phyloP scores from a whole-genome alignment of 2,113 vertebrate genomes.

The Pandion haliaetus region DNA sequence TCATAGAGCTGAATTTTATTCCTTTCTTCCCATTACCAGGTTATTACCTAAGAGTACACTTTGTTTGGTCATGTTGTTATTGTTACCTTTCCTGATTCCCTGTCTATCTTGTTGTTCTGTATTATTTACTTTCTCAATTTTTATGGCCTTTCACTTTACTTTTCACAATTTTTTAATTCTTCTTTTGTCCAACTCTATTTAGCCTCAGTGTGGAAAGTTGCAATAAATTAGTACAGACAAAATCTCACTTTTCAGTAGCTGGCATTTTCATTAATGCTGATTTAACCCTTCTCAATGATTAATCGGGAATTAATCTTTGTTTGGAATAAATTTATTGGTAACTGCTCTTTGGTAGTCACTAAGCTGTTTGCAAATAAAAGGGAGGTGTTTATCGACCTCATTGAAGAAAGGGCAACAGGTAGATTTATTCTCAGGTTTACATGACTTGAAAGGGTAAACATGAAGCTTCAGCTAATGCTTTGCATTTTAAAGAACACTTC shows the following conservation, averaged over 20 bases:
- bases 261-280: background rate
- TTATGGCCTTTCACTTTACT: background rate
- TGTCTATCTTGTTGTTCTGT: background rate
- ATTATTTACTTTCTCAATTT: background rate
- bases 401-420: slow-evolving; percentile 70
- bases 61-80: background rate
- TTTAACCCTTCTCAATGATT: slow-evolving; percentile 43
- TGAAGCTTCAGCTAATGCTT: slow-evolving; percentile 21
- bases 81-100: background rate
- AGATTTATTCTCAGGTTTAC: slow-evolving; percentile 70
- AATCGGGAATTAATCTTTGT: slow-evolving; percentile 62
- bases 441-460: slow-evolving; percentile 58
- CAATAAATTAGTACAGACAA: slow-evolving; percentile 16
- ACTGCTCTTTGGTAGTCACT: slow-evolving; percentile 51
- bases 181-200: slow-evolving; percentile 3
- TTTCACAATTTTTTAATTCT: background rate
- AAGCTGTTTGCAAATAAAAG: slow-evolving; percentile 73
- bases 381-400: slow-evolving; percentile 40
- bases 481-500: slow-evolving; percentile 9
- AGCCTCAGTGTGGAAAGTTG: background rate
- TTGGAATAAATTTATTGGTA: slow-evolving; percentile 42
- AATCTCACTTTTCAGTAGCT: background rate
- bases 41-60: background rate
- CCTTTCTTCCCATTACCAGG: background rate
- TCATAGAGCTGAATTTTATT: background rate